Evolutionary conservation across 2,797 vertebrate genomes (phyloP).

Genomic region (Danio albolineatus): DNA sequence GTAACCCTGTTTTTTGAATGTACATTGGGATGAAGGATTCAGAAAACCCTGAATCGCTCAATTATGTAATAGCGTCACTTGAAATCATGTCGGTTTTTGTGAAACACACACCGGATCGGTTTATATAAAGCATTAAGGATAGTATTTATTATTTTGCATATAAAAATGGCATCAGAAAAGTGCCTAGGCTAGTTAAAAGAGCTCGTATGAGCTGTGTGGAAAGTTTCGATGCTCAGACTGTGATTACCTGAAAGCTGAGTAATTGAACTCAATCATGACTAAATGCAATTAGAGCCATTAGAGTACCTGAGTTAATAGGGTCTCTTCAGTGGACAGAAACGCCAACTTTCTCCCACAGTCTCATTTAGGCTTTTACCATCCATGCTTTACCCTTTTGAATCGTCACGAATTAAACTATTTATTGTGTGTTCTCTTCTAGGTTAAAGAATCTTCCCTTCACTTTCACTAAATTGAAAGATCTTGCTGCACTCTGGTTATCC

Average conservation of each 20-base stretch:
- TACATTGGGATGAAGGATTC: no score
- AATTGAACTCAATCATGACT: conserved; percentile 58
- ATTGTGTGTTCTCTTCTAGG: conserved; percentile 71
- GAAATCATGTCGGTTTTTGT: no score
- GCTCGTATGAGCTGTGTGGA: conserved; percentile 51
- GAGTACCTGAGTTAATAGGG: conserved; percentile 35
- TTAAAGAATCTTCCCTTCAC: conserved; percentile 98
- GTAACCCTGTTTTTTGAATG: no score
- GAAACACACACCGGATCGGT: not conserved
- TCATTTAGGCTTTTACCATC: not conserved
- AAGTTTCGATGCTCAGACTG: conserved; percentile 51
- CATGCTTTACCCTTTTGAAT: conserved; percentile 15
- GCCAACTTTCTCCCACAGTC: not conserved
- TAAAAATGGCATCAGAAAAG: conserved; percentile 51
- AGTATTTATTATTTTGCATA: conserved; percentile 53
- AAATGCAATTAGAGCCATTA: conserved; percentile 48
- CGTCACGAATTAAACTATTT: not conserved
- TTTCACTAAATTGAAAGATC: conserved; percentile 97
- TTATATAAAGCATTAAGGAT: conserved; percentile 27
- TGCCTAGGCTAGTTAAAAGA: conserved; percentile 56
- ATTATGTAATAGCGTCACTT: no score
- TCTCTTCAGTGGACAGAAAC: conserved; percentile 27
- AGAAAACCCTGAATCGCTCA: no score
- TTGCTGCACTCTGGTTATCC: conserved; percentile 98
- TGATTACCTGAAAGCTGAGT: conserved; percentile 53